A percentile compares a stretch with the other conserved stretches of the same genome.
Conservation (phyloP, 1,140 invertebrate species). For the Diorhabda sublineata region DNA sequence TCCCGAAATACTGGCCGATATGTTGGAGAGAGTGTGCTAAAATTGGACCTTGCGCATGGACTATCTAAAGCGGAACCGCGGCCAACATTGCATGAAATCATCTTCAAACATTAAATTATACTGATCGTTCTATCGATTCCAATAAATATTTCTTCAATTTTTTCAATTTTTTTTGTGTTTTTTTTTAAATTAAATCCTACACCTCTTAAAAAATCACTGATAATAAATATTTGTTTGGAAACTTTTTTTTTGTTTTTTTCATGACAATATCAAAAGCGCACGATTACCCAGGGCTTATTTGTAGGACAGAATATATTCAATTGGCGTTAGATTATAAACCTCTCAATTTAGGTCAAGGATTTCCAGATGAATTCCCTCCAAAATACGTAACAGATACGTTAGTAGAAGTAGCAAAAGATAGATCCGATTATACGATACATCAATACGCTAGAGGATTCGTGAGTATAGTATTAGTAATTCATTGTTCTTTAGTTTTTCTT, state of each 20-base stretch:
- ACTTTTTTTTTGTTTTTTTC: neutral
- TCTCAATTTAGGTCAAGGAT: conserved; percentile 95
- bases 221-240: neutral
- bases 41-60: too few species aligned
- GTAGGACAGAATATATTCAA: conserved; percentile 92
- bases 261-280: neutral
- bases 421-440: conserved; percentile 74
- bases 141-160: too few species aligned
- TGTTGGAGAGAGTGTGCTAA: too few species aligned
- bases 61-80: too few species aligned
- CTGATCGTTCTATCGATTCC: too few species aligned
- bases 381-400: conserved; percentile 80
- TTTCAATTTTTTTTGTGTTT: too few species aligned
- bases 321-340: conserved; percentile 85
- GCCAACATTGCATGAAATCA: too few species aligned
- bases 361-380: conserved; percentile 90
- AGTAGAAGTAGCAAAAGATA: conserved; percentile 56
- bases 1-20: too few species aligned
- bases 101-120: too few species aligned
- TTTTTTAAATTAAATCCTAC: too few species aligned
- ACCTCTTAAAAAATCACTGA: neutral
- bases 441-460: conserved; percentile 90
- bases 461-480: conserved; percentile 29
- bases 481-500: neutral
- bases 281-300: conserved; percentile 21